Conservation (phyloP, 1,140 invertebrate species). For the Caenorhabditis tropicalis region DNA sequence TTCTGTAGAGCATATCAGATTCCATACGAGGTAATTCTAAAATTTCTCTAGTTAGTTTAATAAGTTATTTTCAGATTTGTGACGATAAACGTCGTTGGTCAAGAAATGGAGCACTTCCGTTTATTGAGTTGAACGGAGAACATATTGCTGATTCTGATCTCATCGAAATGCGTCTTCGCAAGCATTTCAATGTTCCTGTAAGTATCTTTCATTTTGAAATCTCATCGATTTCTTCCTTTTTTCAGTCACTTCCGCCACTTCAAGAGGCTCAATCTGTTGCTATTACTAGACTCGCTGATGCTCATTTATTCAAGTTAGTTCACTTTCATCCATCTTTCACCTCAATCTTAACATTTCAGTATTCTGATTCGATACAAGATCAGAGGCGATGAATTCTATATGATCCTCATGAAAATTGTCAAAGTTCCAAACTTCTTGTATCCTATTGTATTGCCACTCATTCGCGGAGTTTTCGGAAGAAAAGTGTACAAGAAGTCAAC, state of each 20-base stretch:
- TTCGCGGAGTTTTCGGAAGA: not conserved
- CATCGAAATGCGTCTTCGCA: slow-evolving; percentile 62
- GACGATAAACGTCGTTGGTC: slow-evolving; percentile 42
- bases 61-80: not conserved
- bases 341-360: not conserved
- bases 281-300: not conserved
- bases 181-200: slow-evolving; percentile 58
- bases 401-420: not conserved
- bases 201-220: not conserved
- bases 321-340: not conserved
- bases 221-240: not conserved
- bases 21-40: slow-evolving; percentile 84
- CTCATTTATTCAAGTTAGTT: not conserved
- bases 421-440: not conserved
- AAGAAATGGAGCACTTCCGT: slow-evolving; percentile 53
- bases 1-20: slow-evolving; percentile 86
- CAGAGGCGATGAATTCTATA: not conserved
- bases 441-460: not conserved
- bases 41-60: not conserved
- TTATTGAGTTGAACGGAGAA: slow-evolving; percentile 68
- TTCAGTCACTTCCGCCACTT: not conserved
- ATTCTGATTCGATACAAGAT: slow-evolving; percentile 22
- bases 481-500: not conserved
- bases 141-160: slow-evolving; percentile 69
- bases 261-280: slow-evolving; percentile 16